Base-by-base conservation (phyloP, 2,888 invertebrate genomes). In the Ophion obscuratus region DNA sequence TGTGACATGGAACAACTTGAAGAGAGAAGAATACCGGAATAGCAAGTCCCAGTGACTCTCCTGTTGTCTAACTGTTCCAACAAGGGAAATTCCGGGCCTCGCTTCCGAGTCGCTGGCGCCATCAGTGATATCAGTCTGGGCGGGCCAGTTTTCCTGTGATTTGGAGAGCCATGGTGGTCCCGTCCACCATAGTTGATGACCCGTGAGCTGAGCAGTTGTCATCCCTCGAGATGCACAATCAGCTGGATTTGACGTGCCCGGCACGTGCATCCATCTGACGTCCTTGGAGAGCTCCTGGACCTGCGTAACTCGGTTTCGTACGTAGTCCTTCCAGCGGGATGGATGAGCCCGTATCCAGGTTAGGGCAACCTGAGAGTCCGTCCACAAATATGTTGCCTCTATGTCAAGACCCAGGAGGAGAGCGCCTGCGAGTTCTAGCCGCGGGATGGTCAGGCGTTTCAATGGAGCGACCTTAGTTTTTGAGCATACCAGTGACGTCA, bases 361-460 rank as follows among this genome's bases (percentile, higher is more conserved):
- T 24, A 84, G 80, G 14, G 86, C 61, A 0, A 84, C 81, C 10
- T 57, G 36, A 10, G 87, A 87, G 17, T 88, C 87, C 10, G 87
- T 87, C 84, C 86, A 87, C 57, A 86, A 17, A 27, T 78, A 59
- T 10, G 84, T 81, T 14, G 71, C 70, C 4, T 59, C 11, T 14
- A 79, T n/a, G 0, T 71, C 61, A 27, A 85, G 59, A 0, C 40
- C 40, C 0, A 87, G 73, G 0, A 90, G 61, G 31, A 85, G 57
- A 17, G 89, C 88, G 40, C 84, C 87, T n/a, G 87, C 83, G 24
- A 92, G 77, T 47, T 91, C 89, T 7, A 91, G 79, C 7, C 90
- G 79, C 9, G 89, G 88, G 31, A 91, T 80, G 0, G 89, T 86
- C 7, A 86, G 80, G 17, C 74, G 59, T 61, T 89, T 90, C 24